Base-by-base conservation (phyloP, 2,888 invertebrate genomes). In the Andrena fulva region DNA sequence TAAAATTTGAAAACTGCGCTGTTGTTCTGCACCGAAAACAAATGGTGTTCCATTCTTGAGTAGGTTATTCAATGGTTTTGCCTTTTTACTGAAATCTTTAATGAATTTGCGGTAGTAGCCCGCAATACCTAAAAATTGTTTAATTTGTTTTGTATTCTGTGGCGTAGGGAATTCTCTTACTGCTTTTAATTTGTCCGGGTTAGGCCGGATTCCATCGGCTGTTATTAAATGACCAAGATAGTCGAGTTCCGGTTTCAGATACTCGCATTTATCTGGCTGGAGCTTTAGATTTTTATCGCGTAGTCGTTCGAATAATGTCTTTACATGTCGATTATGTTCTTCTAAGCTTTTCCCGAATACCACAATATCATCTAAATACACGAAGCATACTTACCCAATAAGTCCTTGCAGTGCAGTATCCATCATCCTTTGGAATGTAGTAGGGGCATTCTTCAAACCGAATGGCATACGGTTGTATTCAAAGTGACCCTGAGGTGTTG, bases 91-190 rank as follows among this genome's bases (percentile, higher is more conserved):
- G 20, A 71, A 69, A 10, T 54, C 16, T 0, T 16, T 29, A 3
- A 80, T 42, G 12, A 80, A 80, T 5, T 63, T 16, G 12, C 74
- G 52, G 60, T 77, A 81, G 20, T 77, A 81, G 6, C 68, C 24
- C 2, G 73, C 54, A 2, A 83, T 24, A 3, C 77, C 77, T 29
- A 83, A 27, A 54, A 83, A 83, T 20, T 73, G 64, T 60, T 77
- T 66, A 1, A 81, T 8, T 6, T 77, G 27, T 24, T 69, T 77
- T 10, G 2, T n/a, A 12, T 27, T 48, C 16, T 48, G 29, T 35
- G 70, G 72, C 16, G 1, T 2, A 0, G 70, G 66, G 29, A 70
- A 80, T n/a, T 27, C 27, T 16, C 12, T 24, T 1, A 75, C 67
- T 4, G 64, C 27, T 3, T 16, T 1, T 5, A 69, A 7, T 16